Conservation (phyloP, 2,113 vertebrate genomes). For the Charadrius vociferus region DNA sequence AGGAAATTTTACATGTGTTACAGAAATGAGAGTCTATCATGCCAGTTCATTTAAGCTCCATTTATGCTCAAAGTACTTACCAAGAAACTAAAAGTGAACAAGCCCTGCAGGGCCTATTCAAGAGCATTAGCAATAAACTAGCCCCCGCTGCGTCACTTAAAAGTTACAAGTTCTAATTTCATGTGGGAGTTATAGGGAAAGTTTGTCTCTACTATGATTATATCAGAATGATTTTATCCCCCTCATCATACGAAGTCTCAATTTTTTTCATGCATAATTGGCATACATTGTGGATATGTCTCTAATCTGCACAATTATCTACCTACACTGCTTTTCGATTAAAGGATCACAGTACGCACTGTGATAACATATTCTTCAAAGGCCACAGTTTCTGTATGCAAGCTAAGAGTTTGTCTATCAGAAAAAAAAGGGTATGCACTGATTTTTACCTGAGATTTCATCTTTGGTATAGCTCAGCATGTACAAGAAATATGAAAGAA, state of each 20-base stretch:
- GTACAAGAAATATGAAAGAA: constrained; percentile 17
- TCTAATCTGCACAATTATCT: constrained; percentile 46
- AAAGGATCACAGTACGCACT: not conserved
- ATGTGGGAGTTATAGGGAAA: constrained; percentile 4
- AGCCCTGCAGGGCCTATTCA: constrained; percentile 22
- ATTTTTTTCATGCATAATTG: not conserved
- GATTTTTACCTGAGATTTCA: constrained; percentile 56
- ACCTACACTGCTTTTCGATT: constrained; percentile 47
- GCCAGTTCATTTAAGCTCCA: constrained; percentile 7
- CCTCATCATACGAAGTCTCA: not conserved
- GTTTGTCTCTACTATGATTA: constrained; percentile 35
- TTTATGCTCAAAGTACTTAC: constrained; percentile 37
- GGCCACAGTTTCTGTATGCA: not conserved
- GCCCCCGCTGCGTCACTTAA: constrained; percentile 20
- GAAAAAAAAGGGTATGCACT: constrained; percentile 41
- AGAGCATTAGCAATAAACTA: constrained; percentile 13
- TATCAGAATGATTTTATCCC: not conserved
- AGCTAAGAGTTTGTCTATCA: constrained; percentile 43
- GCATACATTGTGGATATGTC: not conserved
- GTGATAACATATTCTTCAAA: constrained; percentile 2
- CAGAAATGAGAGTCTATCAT: constrained; percentile 1
- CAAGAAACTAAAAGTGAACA: constrained; percentile 37
- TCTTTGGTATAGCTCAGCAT: constrained; percentile 1
- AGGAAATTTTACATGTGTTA: constrained; percentile 29
- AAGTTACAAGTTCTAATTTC: constrained; percentile 52